These are phyloP conservation scores for Silurus asotus DNA, from an alignment of 2,113 vertebrate species.

Conservation along the genomic window DNA sequence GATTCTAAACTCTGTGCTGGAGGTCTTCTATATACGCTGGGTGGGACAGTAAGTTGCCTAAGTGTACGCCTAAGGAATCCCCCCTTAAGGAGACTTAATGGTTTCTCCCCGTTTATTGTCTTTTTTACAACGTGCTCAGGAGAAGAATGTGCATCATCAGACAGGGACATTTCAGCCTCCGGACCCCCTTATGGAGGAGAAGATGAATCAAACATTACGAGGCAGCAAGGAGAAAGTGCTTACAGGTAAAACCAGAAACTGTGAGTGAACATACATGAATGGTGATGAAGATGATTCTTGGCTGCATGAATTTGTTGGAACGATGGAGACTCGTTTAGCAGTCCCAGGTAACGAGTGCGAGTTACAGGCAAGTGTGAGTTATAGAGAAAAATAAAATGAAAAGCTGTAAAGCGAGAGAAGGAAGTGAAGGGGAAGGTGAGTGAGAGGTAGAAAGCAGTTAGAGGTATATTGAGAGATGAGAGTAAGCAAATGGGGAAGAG, in stretches of 20 bases:
- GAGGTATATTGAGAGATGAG: not conserved
- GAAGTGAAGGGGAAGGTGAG: not conserved
- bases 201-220: constrained; percentile 5
- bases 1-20: not conserved
- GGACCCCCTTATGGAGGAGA: not conserved
- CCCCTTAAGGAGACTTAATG: constrained; percentile 11
- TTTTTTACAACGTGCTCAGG: constrained; percentile 43
- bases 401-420: not conserved
- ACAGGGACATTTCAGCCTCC: constrained; percentile 20
- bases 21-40: constrained; percentile 6
- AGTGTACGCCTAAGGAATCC: constrained; percentile 44
- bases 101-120: constrained; percentile 43
- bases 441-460: not conserved
- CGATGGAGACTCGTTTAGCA: not conserved
- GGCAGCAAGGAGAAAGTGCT: not conserved
- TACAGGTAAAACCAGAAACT: not conserved
- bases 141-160: constrained; percentile 43
- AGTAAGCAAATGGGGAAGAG: not conserved
- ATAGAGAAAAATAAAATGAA: not conserved
- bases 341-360: not conserved
- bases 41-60: constrained; percentile 26
- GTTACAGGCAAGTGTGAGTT: not conserved
- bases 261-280: not conserved
- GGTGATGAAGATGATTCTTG: not conserved
- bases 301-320: not conserved